These are phyloP conservation scores for Mormoops blainvillei DNA, from an alignment of 2,113 vertebrate genomes.

Conservation along the genomic window DNA sequence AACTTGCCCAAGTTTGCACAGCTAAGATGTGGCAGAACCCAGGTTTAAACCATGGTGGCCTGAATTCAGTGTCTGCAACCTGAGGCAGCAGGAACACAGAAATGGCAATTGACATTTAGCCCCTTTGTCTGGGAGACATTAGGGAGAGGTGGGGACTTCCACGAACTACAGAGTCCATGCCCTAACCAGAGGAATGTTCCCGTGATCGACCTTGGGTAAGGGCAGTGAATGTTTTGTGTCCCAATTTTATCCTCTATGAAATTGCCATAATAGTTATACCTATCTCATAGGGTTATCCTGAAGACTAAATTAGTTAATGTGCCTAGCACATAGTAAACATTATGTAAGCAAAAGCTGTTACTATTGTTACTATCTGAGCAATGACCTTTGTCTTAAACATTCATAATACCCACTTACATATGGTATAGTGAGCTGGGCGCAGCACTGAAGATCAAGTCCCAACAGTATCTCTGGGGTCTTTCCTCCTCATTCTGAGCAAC, in stretches of 20 bases:
- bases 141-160: background rate
- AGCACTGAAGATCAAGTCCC: background rate
- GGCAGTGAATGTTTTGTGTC: background rate
- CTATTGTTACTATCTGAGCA: background rate
- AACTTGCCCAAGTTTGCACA: background rate
- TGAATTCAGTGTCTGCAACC: background rate
- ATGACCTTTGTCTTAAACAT: background rate
- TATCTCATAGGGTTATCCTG: background rate
- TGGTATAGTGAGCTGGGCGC: background rate
- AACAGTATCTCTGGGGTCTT: background rate
- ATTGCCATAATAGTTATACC: background rate
- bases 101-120: background rate
- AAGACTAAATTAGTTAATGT: background rate
- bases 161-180: background rate
- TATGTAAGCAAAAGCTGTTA: background rate
- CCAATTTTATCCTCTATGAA: background rate
- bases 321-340: background rate
- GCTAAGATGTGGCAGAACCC: background rate
- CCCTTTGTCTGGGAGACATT: background rate
- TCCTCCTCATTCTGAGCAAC: background rate
- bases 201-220: background rate
- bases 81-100: background rate
- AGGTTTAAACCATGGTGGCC: background rate
- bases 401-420: background rate
- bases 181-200: background rate